Evolutionary conservation across 2,888 invertebrate genomes (phyloP), one percentile per base, ranked within the genome.

Genomic region (Therioaphis trifolii): DNA sequence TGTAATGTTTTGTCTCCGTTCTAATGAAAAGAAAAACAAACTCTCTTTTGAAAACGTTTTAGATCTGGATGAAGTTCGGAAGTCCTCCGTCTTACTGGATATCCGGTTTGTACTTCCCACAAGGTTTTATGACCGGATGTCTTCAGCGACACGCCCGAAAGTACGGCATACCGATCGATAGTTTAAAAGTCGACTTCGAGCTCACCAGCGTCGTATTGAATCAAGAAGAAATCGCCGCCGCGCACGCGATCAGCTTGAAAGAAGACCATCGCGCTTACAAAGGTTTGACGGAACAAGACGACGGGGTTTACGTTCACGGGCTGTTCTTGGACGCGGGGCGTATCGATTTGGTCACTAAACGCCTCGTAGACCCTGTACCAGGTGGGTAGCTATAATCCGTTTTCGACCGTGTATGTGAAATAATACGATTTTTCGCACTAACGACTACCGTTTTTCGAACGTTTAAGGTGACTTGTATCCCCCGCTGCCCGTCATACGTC

Each of bases 71-170:
- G 29, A 88, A 91, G 79, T 91, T 92, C 5, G 94, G 93, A 0
- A 92, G 92, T 76, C 96, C 96, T 46, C 91, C 91, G 3, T 94
- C 95, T 43, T 96, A 94, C 89, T 98, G 97, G 98, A 90, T 98
- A 80, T 95, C 97, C 79, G 98, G 97, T 0, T 92, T 97, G 87
- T 97, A 95, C 89, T 97, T 97, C 88, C 97, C 97, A 0, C 97
- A 97, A 90, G 96, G 97, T 9, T 94, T 97, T 88, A 91, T 98
- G 84, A 97, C 97, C 0, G 97, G 96, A 43, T 92, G 95, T 71
- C 90, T 96, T 87, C 97, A 98, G 90, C 95, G 96, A 9, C 94
- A 93, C 89, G 96, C 97, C 7, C 91, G 97, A 71, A 94, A 94
- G 86, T 94, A 95, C 87, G 92, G 93, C 80, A 91, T 96, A 63